Evolutionary conservation across 1,140 invertebrate species (phyloP), one percentile per base, ranked within the genome.

Genomic region (Drosophila cardini): DNA sequence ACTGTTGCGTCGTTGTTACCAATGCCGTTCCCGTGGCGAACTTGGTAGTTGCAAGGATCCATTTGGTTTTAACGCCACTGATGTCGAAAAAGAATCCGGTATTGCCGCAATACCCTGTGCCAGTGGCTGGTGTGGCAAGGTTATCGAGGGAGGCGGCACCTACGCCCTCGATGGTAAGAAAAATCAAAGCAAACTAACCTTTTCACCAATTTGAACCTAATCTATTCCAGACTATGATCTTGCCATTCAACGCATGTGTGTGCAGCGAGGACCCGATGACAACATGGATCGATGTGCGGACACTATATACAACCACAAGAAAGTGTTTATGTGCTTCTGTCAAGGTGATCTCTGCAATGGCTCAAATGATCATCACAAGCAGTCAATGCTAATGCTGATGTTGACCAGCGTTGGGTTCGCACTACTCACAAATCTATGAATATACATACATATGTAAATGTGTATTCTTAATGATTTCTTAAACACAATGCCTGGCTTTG

Each of bases 81-180:
- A 95, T 76, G 94, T 95, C 21, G 94, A 95, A 53, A 92, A 93
- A 15, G 94, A 95, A 81, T 93, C 93, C 55, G 96, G 96, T 5
- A 94, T 98, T 0, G 94, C 96, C 72, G 94, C 95, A 2, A 93
- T 95, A 6, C 96, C 97, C 0, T 98, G 97, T 91, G 96, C 96
- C 8, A 97, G 97, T 6, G 97, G 97, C 30, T 98, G 97, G 97
- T 98, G 97, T 89, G 96, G 96, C 7, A 98, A 98, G 94, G 95
- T 97, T 42, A 95, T 98, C 18, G 97, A 98, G 92, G 96, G 95
- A 36, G 94, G 94, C 72, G 95, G 94, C 90, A 93, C 95, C 50
- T 94, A 95, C 68, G 95, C 96, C 92, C 94, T 95, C 60, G 94
- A 94, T 84, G 93, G 93, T 94, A 90, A 69, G 10, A 81, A 18